Evolutionary conservation across 2,888 invertebrate genomes (phyloP), one percentile per base, ranked within the genome.

Genomic region (Xestia rhomboidea): DNA sequence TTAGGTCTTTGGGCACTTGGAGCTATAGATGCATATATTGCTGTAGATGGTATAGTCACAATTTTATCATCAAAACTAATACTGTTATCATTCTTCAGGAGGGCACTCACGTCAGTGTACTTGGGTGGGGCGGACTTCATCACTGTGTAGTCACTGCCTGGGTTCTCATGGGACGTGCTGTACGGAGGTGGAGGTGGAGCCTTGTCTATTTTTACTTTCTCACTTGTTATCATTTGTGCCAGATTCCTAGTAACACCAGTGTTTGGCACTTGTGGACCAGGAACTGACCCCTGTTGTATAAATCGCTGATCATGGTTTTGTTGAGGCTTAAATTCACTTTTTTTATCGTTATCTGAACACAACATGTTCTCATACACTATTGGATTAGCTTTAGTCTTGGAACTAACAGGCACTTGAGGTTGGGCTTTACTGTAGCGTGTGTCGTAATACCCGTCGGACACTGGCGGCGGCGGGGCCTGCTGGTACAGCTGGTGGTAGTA

Each of bases 391-490:
- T 95, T 95, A 83, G 93, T 91, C 89, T 95, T 96, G 34, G 94
- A 93, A 84, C 97, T 97, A 34, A 97, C 97, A 77, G 98, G 98
- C 64, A 98, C 98, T 94, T 98, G 98, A 0, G 98, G 98, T 91
- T 98, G 98, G 15, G 98, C 98, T 92, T 98, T 98, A 83, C 98
- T 97, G 87, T 97, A 97, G 62, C 95, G 95, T n/a, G 97, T 96
- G 91, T 96, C 97, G 95, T 94, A 97, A 92, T 95, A 97, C 0
- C 95, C 95, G 87, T 95, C 96, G 11, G 97, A 90, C 86, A 95
- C 90, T 88, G 97, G 91, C 87, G 96, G 90, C 89, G 97, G 90
- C 86, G 95, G 90, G 86, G 94, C 91, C 92, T 96, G 92, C 91
- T 95, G 91, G 92, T 95, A 96, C 84, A 97, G 91, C 88, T 97